Evolutionary conservation across 2,888 invertebrate species (phyloP).

Genomic region (Hirudinaria manillensis): DNA sequence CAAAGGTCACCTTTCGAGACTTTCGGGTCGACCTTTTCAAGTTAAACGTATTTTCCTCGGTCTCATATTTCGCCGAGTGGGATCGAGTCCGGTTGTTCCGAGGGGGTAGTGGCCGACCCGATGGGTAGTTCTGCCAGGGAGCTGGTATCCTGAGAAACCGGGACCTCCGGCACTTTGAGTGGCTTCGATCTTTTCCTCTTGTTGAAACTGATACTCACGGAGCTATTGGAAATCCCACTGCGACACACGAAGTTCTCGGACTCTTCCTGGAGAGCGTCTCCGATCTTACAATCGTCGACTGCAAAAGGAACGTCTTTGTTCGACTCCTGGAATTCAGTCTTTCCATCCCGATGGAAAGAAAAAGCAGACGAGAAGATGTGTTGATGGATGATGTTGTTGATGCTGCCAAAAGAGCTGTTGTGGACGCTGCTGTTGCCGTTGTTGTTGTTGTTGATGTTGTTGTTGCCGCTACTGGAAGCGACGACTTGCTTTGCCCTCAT

Average conservation of each 20-base stretch:
- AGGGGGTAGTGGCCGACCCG: too few species aligned
- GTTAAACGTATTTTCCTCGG: too few species aligned
- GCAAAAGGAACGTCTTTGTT: background rate
- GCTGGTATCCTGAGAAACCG: too few species aligned
- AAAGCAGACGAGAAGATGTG: background rate
- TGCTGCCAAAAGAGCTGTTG: background rate
- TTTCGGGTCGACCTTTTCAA: too few species aligned
- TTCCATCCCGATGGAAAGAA: background rate
- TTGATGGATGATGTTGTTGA: background rate
- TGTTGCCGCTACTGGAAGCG: background rate
- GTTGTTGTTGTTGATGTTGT: background rate
- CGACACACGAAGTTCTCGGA: too few species aligned
- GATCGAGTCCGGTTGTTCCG: too few species aligned
- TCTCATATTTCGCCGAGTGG: too few species aligned
- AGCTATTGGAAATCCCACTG: background rate
- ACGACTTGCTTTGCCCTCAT: constrained; percentile 70
- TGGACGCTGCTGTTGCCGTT: background rate
- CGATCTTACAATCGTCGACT: background rate
- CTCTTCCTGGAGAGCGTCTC: too few species aligned
- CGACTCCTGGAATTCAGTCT: background rate
- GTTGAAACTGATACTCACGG: background rate
- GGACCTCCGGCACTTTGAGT: background rate
- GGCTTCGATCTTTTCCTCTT: constrained; percentile 17
- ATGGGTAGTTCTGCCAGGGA: too few species aligned
- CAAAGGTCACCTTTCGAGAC: too few species aligned